Conservation (phyloP, 1,140 invertebrate species). For the Galleria mellonella region DNA sequence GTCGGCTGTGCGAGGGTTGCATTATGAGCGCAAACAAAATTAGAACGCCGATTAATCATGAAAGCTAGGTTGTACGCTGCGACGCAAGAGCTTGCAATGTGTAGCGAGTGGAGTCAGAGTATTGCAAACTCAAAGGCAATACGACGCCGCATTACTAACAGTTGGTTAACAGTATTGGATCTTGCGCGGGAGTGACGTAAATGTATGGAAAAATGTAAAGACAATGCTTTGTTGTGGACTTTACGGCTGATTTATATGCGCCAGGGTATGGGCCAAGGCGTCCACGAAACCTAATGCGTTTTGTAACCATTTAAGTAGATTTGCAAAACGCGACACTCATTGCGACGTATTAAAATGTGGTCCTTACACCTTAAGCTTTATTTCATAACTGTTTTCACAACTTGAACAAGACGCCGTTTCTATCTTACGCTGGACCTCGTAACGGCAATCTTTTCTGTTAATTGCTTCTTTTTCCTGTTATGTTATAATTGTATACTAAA, state of each 20-base stretch:
- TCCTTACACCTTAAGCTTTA: conserved; percentile 42
- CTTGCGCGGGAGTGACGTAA: conserved; percentile 36
- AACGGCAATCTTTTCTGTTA: neutral
- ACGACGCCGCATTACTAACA: conserved; percentile 43
- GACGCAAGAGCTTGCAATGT: conserved; percentile 65
- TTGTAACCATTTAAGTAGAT: conserved; percentile 46
- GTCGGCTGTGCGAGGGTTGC: conserved; percentile 13
- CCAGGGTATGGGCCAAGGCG: conserved; percentile 29
- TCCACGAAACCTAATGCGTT: conserved; percentile 39
- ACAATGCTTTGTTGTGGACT: conserved; percentile 17
- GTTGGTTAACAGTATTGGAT: conserved; percentile 50
- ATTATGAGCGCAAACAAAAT: conserved; percentile 31
- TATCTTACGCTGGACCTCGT: conserved; percentile 19
- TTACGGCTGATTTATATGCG: conserved; percentile 48
- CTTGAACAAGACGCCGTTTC: conserved; percentile 45
- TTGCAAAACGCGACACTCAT: conserved; percentile 45
- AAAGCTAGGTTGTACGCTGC: conserved; percentile 29
- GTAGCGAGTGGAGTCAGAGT: conserved; percentile 35
- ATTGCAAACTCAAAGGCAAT: conserved; percentile 43
- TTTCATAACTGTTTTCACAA: conserved; percentile 67
- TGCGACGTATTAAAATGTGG: conserved; percentile 34
- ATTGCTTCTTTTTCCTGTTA: too few species aligned
- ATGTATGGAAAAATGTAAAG: conserved; percentile 44
- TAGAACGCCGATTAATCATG: conserved; percentile 49
- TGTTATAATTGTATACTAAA: too few species aligned